These are phyloP conservation scores for Hippoglossus stenolepis DNA, from an alignment of 2,113 vertebrate species.

Conservation along the genomic window DNA sequence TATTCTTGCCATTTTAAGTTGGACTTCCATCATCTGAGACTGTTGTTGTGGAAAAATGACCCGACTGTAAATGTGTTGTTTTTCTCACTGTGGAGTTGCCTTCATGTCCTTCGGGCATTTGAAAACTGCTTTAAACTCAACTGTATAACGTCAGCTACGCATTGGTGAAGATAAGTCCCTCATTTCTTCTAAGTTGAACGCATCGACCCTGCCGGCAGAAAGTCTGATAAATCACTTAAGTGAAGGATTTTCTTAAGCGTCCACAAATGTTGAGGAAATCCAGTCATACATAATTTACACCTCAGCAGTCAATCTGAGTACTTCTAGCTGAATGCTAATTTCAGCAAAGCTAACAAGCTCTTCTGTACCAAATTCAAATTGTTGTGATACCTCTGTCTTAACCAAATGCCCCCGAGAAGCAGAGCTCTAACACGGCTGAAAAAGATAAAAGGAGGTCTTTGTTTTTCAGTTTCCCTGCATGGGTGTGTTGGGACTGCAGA, in stretches of 20 bases:
- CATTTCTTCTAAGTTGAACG: background rate
- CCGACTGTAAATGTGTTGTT: background rate
- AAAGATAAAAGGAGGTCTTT: background rate
- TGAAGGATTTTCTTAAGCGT: background rate
- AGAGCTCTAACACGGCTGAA: no score
- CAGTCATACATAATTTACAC: constrained; percentile 5
- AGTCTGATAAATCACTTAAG: background rate
- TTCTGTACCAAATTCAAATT: no score
- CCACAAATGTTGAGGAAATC: background rate
- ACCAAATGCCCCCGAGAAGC: no score
- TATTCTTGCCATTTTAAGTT: background rate
- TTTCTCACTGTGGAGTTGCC: background rate
- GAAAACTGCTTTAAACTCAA: background rate
- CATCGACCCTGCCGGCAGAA: background rate
- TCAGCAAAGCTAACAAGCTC: no score
- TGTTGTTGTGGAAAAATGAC: constrained; percentile 9
- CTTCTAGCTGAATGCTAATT: background rate
- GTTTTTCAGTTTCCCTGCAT: background rate
- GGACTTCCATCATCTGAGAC: background rate
- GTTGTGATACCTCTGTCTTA: no score
- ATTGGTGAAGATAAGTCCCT: constrained; percentile 8
- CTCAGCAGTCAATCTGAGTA: background rate
- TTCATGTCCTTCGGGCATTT: background rate
- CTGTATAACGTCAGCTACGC: background rate
- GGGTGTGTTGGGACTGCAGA: background rate